A percentile compares a stretch with the other conserved stretches of the same genome.
Conservation (phyloP, 2,113 vertebrate genomes). For the Lepus europaeus region DNA sequence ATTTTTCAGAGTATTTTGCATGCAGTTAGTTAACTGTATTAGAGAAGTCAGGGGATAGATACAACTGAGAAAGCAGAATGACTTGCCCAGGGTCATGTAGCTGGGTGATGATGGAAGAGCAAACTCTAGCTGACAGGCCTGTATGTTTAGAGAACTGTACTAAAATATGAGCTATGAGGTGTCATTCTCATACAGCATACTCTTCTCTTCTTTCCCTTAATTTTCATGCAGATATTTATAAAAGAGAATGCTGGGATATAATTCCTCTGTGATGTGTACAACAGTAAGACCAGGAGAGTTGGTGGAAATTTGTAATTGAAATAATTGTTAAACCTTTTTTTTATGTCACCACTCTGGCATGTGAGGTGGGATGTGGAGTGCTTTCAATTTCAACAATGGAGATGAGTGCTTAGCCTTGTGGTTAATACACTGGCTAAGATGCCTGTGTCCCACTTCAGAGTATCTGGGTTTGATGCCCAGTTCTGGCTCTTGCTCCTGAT, state of each 20-base stretch:
- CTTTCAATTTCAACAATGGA: slow-evolving; percentile 57
- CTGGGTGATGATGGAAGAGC: background rate
- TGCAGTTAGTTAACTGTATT: background rate
- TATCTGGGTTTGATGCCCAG: too few relatives aligned
- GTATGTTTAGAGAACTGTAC: background rate
- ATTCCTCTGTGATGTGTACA: slow-evolving; percentile 40
- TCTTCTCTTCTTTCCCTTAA: slow-evolving; percentile 27
- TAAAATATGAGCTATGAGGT: background rate
- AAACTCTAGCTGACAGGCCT: background rate
- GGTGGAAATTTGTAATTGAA: slow-evolving; percentile 72
- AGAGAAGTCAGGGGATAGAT: slow-evolving; percentile 27
- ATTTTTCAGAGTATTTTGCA: slow-evolving; percentile 61
- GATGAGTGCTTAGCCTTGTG: too few relatives aligned
- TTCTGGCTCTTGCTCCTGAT: too few relatives aligned
- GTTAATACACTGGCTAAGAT: too few relatives aligned
- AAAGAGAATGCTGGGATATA: slow-evolving; percentile 49
- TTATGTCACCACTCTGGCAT: slow-evolving; percentile 48
- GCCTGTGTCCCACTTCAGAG: too few relatives aligned
- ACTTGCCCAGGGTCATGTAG: background rate
- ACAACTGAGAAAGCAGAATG: slow-evolving; percentile 37
- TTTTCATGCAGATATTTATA: slow-evolving; percentile 50
- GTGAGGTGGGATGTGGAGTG: background rate
- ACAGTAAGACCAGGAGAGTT: slow-evolving; percentile 56
- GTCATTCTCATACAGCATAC: background rate
- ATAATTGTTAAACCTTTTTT: slow-evolving; percentile 16